Percentiles rank a stretch among this genome's conserved stretches.
Conservation (phyloP, 2,888 invertebrate genomes). For the Siphlonurus alternatus region DNA sequence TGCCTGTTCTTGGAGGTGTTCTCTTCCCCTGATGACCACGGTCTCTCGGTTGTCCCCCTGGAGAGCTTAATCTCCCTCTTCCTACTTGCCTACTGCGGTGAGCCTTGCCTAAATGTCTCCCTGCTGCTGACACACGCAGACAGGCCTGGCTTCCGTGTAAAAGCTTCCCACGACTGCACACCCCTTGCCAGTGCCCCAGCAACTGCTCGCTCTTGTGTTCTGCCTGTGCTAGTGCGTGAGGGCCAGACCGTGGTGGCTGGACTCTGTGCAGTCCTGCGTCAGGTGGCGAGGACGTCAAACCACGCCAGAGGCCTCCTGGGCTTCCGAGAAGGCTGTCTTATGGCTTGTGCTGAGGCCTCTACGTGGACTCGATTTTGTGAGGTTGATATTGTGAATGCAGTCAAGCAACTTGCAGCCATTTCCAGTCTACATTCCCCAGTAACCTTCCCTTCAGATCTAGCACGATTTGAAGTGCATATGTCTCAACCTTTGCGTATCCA, state of each 20-base stretch:
- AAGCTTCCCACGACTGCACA: neutral
- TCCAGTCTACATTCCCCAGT: constrained; percentile 9
- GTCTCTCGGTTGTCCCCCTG: constrained; percentile 29
- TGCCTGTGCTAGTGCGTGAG: constrained; percentile 44
- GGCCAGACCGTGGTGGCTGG: constrained; percentile 52
- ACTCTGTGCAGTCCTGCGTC: constrained; percentile 52
- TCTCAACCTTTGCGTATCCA: constrained; percentile 67
- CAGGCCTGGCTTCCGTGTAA: neutral
- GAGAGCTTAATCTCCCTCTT: constrained; percentile 46
- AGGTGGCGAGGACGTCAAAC: constrained; percentile 28
- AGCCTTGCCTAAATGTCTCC: neutral
- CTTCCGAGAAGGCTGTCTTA: constrained; percentile 60
- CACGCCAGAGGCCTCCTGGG: constrained; percentile 40
- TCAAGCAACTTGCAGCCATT: constrained; percentile 28
- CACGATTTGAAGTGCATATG: constrained; percentile 70
- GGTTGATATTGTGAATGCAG: constrained; percentile 47
- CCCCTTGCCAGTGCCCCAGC: constrained; percentile 25
- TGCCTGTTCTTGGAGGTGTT: neutral
- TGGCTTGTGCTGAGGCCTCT: constrained; percentile 69
- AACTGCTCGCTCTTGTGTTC: constrained; percentile 30
- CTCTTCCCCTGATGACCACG: constrained; percentile 1
- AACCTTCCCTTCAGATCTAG: constrained; percentile 46
- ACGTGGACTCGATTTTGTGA: constrained; percentile 90
- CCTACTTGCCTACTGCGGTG: constrained; percentile 39
- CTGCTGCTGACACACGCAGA: neutral